Conservation (phyloP, 2,113 vertebrate species). For the Macquaria australasica region DNA sequence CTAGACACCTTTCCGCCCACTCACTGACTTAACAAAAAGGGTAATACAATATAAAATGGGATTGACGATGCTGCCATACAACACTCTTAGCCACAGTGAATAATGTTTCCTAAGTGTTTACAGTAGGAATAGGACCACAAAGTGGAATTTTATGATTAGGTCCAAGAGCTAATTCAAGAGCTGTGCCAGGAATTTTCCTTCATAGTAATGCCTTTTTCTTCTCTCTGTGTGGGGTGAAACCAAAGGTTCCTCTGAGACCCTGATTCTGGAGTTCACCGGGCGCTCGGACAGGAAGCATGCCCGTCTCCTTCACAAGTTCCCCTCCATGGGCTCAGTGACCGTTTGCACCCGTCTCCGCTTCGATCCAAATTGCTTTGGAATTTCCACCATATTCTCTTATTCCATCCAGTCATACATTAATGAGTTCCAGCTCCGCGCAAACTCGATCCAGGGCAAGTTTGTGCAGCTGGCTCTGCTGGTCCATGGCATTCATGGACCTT, state of each 20-base stretch:
- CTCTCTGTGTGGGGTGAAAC: slow-evolving; percentile 50
- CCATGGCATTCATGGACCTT: slow-evolving; percentile 74
- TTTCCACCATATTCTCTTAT: slow-evolving; percentile 84
- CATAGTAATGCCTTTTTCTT: slow-evolving; percentile 20
- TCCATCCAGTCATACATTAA: slow-evolving; percentile 74
- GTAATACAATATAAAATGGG: slow-evolving; percentile 33
- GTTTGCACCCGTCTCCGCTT: slow-evolving; percentile 79
- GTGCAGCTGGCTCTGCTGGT: slow-evolving; percentile 81
- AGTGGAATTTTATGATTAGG: slow-evolving; percentile 39
- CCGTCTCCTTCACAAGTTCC: slow-evolving; percentile 76
- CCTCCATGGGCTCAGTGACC: slow-evolving; percentile 76
- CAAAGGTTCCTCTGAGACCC: slow-evolving; percentile 63
- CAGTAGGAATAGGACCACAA: slow-evolving; percentile 34
- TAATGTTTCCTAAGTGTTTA: slow-evolving; percentile 57
- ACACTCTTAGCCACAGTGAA: slow-evolving; percentile 25
- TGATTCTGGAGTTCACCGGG: slow-evolving; percentile 76
- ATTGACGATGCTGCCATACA: slow-evolving; percentile 12
- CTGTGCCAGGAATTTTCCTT: slow-evolving; percentile 37
- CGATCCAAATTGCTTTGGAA: slow-evolving; percentile 66
- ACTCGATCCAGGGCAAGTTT: slow-evolving; percentile 50
- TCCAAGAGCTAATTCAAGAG: slow-evolving; percentile 30
- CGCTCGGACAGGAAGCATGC: slow-evolving; percentile 70
- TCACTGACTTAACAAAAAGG: slow-evolving; percentile 21
- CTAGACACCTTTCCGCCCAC: slow-evolving; percentile 1
- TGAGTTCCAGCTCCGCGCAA: slow-evolving; percentile 83